Conservation (phyloP, 1,140 invertebrate genomes). For the Phenacoccus solenopsis region DNA sequence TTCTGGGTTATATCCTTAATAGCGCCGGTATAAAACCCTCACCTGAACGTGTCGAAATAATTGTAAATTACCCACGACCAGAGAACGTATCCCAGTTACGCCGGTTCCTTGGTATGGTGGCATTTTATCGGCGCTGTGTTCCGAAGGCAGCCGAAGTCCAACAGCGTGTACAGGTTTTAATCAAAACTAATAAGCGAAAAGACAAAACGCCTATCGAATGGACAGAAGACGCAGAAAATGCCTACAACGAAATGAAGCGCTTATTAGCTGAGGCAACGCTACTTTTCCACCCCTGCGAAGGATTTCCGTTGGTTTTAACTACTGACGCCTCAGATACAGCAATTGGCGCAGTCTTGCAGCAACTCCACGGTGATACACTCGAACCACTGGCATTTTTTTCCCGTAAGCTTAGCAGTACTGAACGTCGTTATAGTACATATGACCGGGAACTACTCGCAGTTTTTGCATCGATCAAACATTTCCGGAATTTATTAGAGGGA, state of each 20-base stretch:
- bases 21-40: constrained; percentile 24
- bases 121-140: constrained; percentile 30
- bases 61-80: not conserved
- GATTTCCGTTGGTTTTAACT: constrained; percentile 26
- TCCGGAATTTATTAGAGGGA: constrained; percentile 33
- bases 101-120: constrained; percentile 31
- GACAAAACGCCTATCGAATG: constrained; percentile 18
- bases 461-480: constrained; percentile 34
- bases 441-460: constrained; percentile 37
- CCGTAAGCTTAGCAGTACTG: constrained; percentile 25
- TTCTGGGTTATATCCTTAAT: constrained; percentile 26
- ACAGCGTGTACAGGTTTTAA: constrained; percentile 26
- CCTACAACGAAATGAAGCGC: constrained; percentile 27
- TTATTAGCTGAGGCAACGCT: constrained; percentile 27
- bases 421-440: constrained; percentile 28
- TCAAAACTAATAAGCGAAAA: constrained; percentile 20
- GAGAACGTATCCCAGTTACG: not conserved
- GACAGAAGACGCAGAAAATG: constrained; percentile 22
- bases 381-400: constrained; percentile 25
- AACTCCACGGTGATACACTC: constrained; percentile 23
- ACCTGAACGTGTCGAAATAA: not conserved
- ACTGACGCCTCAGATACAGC: constrained; percentile 24
- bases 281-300: constrained; percentile 10
- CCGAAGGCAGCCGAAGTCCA: constrained; percentile 28
- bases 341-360: constrained; percentile 26